Evolutionary conservation across 2,888 invertebrate species (phyloP).

Genomic region (Oeneis ivallda): DNA sequence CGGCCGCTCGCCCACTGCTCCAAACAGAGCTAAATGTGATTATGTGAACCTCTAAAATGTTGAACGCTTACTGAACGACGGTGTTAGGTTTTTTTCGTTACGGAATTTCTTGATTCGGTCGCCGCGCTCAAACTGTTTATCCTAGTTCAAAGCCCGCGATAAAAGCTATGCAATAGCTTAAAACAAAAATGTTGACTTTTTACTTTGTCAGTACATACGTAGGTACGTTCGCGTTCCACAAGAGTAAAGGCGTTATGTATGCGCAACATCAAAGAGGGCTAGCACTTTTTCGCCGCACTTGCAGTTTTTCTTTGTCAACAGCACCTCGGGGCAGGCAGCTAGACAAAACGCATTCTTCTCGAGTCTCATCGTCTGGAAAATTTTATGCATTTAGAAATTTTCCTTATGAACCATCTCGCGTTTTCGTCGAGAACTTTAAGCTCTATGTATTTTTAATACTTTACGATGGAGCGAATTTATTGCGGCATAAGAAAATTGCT

Average conservation of each 20-base stretch:
- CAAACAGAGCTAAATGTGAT: too few relatives aligned
- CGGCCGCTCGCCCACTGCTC: too few relatives aligned
- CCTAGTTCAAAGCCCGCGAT: too few relatives aligned
- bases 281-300: constrained; percentile 25
- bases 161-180: too few relatives aligned
- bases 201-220: too few relatives aligned
- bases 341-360: constrained; percentile 41
- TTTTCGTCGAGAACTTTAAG: constrained; percentile 18
- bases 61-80: too few relatives aligned
- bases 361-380: constrained; percentile 32
- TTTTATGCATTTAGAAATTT: constrained; percentile 35
- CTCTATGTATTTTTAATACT: constrained; percentile 18
- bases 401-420: constrained; percentile 22
- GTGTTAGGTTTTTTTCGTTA: too few relatives aligned
- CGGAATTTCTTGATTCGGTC: too few relatives aligned
- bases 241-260: constrained; percentile 1
- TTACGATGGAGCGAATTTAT: constrained; percentile 2
- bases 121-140: too few relatives aligned
- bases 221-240: background rate
- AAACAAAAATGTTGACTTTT: background rate
- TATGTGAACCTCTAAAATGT: too few relatives aligned
- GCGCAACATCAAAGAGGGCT: constrained; percentile 3
- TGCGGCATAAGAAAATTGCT: background rate
- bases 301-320: constrained; percentile 45
- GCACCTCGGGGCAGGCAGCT: constrained; percentile 36